Base-by-base conservation (phyloP, 2,113 vertebrate genomes). In the Oenanthe oenanthe region DNA sequence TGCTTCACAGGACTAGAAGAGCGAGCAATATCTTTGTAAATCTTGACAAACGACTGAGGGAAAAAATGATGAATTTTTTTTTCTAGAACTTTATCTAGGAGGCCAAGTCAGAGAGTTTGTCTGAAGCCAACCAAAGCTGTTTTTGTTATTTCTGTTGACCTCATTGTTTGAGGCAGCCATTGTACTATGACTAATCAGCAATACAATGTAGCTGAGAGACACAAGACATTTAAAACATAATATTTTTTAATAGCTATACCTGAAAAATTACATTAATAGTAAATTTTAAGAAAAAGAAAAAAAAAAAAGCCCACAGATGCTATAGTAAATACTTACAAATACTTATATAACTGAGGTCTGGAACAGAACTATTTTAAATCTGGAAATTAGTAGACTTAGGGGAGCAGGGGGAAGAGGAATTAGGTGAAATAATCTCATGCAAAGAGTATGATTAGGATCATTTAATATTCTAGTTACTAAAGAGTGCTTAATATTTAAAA, bases 401-500 rank as follows among this genome's bases (percentile, higher is more conserved):
- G 6, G 6, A 3, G 40, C 5, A 6, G 40, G 7, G 40, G 42
- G 28, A 63, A 51, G 42, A 83, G 12, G 56, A 90, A 95, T 92
- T 92, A 91, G 28, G 26, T 32, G 67, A 96, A 88, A 94, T 95
- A 92, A 83, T 92, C 72, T 56, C 36, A 91, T 75, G 43, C 45
- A 91, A 83, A 92, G 53, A 56, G 31, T 51, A 88, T 71, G 56
- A 95, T 90, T 92, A 91, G 51, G 79, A 88, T 88, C 5, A 86
- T 88, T 91, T 91, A 89, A 91, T 94, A 95, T 88, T 94, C 83
- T 73, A 84, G 63, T 93, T 88, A 95, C 65, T 92, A 78, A 92
- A 75, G 86, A 81, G 51, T 93, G n/a, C 86, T 95, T 93, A 95
- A 94, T 92, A 95, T 93, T 97, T 95, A 87, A 96, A 94, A 89